Percentiles rank a stretch among this genome's conserved stretches.
Evolutionary conservation across 2,888 invertebrate species (phyloP).

Genomic region (Euphydryas editha): DNA sequence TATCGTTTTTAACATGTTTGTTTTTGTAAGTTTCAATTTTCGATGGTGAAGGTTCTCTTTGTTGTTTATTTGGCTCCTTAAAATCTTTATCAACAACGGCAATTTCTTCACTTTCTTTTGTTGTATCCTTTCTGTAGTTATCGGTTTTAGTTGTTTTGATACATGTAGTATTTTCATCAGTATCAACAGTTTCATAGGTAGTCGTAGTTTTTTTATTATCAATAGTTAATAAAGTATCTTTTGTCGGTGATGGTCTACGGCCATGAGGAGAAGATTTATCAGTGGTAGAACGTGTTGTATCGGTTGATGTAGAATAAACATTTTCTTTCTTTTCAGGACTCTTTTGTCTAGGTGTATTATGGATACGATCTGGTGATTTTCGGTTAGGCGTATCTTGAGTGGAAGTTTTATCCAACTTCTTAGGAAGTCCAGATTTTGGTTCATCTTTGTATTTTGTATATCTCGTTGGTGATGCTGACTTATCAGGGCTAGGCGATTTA

Average conservation of each 20-base stretch:
- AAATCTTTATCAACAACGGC: slow-evolving; percentile 12
- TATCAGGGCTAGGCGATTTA: slow-evolving; percentile 42
- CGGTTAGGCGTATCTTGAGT: not conserved
- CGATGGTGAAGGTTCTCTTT: slow-evolving; percentile 48
- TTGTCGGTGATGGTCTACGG: slow-evolving; percentile 20
- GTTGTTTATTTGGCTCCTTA: slow-evolving; percentile 17
- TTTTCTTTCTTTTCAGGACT: slow-evolving; percentile 1
- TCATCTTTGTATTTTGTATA: slow-evolving; percentile 36
- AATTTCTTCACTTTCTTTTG: slow-evolving; percentile 4
- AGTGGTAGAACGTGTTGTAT: not conserved
- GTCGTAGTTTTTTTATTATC: slow-evolving; percentile 4
- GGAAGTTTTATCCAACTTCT: not conserved
- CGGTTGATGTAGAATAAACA: slow-evolving; percentile 6
- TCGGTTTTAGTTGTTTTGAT: slow-evolving; percentile 4
- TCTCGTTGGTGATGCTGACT: slow-evolving; percentile 48
- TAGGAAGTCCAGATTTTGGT: not conserved
- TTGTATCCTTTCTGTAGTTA: not conserved
- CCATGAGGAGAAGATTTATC: slow-evolving; percentile 2
- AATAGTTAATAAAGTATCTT: not conserved
- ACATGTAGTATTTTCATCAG: not conserved
- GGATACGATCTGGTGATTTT: not conserved
- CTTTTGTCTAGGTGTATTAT: slow-evolving; percentile 1
- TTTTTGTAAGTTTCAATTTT: slow-evolving; percentile 55
- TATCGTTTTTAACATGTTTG: slow-evolving; percentile 36
- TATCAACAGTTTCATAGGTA: not conserved